phyloP scores from a whole-genome alignment of 35 echinoderm and acorn worm species.

The Holothuria glaberrima region DNA sequence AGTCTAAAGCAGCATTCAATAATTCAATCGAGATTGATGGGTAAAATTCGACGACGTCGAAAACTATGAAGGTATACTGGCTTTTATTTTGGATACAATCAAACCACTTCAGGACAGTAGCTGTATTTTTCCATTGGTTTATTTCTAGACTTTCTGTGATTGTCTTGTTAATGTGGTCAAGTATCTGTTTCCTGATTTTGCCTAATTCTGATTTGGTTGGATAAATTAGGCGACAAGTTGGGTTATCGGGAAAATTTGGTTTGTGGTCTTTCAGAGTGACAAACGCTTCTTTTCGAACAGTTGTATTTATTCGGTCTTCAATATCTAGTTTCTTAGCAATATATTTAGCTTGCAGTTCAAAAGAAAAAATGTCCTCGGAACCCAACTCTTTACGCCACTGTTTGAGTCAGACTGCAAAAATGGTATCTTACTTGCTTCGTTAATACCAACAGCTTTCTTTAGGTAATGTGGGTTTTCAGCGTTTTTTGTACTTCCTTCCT shows the following conservation, averaged over 20 bases:
- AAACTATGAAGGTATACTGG: slow-evolving; percentile 25
- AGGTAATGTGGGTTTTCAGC: too few relatives aligned
- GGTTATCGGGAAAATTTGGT: slow-evolving; percentile 54
- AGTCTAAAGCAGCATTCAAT: too few relatives aligned
- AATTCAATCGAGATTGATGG: too few relatives aligned
- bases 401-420: too few relatives aligned
- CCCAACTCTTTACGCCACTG: not conserved
- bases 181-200: not conserved
- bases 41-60: too few relatives aligned
- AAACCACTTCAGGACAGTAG: slow-evolving; percentile 20
- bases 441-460: too few relatives aligned
- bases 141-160: not conserved
- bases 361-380: not conserved
- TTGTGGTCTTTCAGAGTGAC: slow-evolving; percentile 50
- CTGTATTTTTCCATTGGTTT: slow-evolving; percentile 49
- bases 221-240: slow-evolving; percentile 50
- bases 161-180: not conserved
- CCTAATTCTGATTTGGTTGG: not conserved
- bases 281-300: slow-evolving; percentile 11
- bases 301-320: slow-evolving; percentile 20
- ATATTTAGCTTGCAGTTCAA: not conserved
- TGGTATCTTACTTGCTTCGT: too few relatives aligned
- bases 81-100: slow-evolving; percentile 41
- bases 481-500: too few relatives aligned
- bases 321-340: too few relatives aligned